These are phyloP conservation scores for Mustela erminea DNA, from an alignment of 2,797 vertebrate species.

Conservation along the genomic window DNA sequence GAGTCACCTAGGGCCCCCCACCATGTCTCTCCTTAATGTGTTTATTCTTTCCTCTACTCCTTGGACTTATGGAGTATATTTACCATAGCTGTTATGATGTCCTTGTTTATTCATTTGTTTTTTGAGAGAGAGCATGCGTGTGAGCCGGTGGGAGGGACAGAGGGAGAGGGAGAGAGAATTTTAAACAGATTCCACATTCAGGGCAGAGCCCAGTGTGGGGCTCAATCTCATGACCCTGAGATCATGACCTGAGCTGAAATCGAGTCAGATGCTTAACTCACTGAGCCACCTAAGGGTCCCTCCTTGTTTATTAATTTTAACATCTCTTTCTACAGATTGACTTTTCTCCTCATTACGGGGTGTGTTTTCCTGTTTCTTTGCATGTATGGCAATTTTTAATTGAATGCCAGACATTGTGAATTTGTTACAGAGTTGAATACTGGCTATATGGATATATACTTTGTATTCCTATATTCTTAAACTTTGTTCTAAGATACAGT, in stretches of 20 bases:
- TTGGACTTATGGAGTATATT: constrained; percentile 57
- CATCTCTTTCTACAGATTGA: constrained; percentile 62
- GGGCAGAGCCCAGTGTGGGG: not conserved
- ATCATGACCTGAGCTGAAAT: not conserved
- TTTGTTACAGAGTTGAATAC: not conserved
- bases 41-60: constrained; percentile 43
- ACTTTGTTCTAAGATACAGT: not conserved
- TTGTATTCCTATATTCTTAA: not conserved
- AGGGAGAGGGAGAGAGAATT: not conserved
- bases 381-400: not conserved
- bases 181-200: not conserved
- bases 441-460: not conserved
- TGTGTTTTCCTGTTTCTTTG: constrained; percentile 41
- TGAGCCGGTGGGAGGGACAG: not conserved
- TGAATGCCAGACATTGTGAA: not conserved
- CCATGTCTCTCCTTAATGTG: constrained; percentile 8
- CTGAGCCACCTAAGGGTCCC: not conserved
- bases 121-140: not conserved
- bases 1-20: not conserved
- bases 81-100: constrained; percentile 16
- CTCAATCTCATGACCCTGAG: not conserved
- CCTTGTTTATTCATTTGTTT: not conserved
- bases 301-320: constrained; percentile 9
- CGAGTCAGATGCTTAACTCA: not conserved
- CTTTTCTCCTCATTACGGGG: constrained; percentile 35